These are phyloP conservation scores for Cervus canadensis DNA, from an alignment of 2,113 vertebrate species.

Conservation along the genomic window DNA sequence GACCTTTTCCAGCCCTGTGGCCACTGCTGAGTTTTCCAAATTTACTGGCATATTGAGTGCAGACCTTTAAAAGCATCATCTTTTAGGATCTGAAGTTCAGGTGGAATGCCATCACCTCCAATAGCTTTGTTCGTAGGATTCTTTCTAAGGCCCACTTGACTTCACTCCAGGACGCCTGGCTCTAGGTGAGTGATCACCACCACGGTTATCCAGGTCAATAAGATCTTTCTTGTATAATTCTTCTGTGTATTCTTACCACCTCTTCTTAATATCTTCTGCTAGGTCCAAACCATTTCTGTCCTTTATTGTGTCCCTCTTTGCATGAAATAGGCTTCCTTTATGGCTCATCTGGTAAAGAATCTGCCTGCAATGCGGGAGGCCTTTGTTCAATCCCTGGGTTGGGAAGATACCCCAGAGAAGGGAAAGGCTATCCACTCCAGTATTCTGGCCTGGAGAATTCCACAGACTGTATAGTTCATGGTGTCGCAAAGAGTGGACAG, in stretches of 20 bases:
- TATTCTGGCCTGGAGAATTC: background rate
- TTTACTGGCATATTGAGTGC: background rate
- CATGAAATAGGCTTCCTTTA: background rate
- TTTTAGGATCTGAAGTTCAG: background rate
- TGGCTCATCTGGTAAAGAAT: background rate
- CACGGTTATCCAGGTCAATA: background rate
- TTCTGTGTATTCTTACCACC: background rate
- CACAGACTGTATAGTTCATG: background rate
- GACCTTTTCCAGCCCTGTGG: background rate
- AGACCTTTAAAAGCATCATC: background rate
- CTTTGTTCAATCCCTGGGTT: background rate
- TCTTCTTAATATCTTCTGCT: background rate
- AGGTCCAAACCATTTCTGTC: background rate
- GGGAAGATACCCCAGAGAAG: background rate
- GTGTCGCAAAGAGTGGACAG: background rate
- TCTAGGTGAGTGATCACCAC: background rate
- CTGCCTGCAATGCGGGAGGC: background rate
- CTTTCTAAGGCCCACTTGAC: background rate
- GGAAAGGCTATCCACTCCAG: background rate
- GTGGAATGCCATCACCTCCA: background rate
- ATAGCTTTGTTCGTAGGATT: background rate
- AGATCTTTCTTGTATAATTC: background rate
- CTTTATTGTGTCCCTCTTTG: background rate
- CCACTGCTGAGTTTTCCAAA: background rate
- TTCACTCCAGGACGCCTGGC: background rate